Evolutionary conservation across 1,140 invertebrate genomes (phyloP).

Genomic region (Heliothis virescens): DNA sequence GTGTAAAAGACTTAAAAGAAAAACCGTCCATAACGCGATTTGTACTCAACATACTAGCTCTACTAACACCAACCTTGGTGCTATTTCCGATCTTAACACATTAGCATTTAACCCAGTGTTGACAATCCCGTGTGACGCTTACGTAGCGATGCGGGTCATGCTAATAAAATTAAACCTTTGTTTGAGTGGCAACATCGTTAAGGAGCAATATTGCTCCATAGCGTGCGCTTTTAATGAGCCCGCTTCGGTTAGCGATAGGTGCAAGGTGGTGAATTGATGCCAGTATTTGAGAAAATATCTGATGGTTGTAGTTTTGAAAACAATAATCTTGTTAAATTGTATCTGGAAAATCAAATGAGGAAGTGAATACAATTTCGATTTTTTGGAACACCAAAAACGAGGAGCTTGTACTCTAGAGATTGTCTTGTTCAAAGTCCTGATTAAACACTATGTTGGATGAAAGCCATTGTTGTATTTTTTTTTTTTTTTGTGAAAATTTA

Average conservation of each 20-base stretch:
- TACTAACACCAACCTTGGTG: background rate
- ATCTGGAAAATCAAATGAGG: no score
- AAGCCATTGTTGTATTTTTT: no score
- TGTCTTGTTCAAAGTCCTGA: no score
- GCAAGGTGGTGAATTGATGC: background rate
- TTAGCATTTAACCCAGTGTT: constrained; percentile 19
- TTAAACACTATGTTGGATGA: no score
- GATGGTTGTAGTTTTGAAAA: background rate
- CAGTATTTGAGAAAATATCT: background rate
- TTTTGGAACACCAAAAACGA: no score
- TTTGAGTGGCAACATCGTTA: constrained; percentile 61
- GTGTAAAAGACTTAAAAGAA: no score
- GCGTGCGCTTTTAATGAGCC: constrained; percentile 52
- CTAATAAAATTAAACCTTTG: constrained; percentile 62
- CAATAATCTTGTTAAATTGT: no score
- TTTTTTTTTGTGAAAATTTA: no score
- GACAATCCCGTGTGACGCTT: constrained; percentile 32
- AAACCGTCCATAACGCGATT: no score
- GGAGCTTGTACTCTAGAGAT: no score
- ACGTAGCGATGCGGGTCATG: constrained; percentile 51
- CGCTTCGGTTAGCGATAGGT: constrained; percentile 5
- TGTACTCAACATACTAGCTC: no score
- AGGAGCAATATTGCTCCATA: constrained; percentile 56
- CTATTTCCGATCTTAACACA: background rate
- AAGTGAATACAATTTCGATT: no score